Percentiles rank a stretch among this genome's conserved stretches.
These are phyloP conservation scores for Dryobates pubescens DNA, from an alignment of 2,797 vertebrate genomes.

Conservation along the genomic window DNA sequence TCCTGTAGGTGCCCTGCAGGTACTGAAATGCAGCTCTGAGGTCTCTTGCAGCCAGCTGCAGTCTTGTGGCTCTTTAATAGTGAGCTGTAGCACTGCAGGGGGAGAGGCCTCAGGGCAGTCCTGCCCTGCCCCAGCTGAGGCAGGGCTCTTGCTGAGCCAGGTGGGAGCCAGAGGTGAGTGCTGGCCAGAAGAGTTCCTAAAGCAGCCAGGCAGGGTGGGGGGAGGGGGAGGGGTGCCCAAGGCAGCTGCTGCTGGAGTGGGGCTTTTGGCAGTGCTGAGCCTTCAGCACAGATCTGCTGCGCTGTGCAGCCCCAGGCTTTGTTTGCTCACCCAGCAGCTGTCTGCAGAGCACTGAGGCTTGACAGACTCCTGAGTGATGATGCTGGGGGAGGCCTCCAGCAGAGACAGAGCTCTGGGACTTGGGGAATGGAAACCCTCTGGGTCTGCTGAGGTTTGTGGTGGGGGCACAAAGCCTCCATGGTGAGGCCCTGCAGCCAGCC, in stretches of 20 bases:
- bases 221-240: slow-evolving; percentile 23
- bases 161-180: slow-evolving; percentile 24
- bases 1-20: no score
- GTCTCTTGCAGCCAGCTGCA: background rate
- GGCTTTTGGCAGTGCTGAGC: slow-evolving; percentile 14
- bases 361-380: slow-evolving; percentile 5
- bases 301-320: slow-evolving; percentile 6
- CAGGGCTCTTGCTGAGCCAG: background rate
- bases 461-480: accelerated
- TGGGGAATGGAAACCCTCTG: background rate
- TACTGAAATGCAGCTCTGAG: no score
- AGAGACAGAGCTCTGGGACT: background rate
- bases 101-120: slow-evolving; percentile 49
- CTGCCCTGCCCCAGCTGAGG: background rate
- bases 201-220: background rate
- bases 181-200: background rate
- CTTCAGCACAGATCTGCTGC: background rate
- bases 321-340: slow-evolving; percentile 18
- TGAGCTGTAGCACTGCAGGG: slow-evolving; percentile 33
- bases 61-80: slow-evolving; percentile 27
- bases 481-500: background rate
- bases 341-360: slow-evolving; percentile 14
- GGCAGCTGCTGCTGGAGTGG: background rate
- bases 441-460: background rate
- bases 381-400: slow-evolving; percentile 16